Base-by-base conservation (phyloP, 2,888 invertebrate genomes). In the Ceriagrion tenellum region DNA sequence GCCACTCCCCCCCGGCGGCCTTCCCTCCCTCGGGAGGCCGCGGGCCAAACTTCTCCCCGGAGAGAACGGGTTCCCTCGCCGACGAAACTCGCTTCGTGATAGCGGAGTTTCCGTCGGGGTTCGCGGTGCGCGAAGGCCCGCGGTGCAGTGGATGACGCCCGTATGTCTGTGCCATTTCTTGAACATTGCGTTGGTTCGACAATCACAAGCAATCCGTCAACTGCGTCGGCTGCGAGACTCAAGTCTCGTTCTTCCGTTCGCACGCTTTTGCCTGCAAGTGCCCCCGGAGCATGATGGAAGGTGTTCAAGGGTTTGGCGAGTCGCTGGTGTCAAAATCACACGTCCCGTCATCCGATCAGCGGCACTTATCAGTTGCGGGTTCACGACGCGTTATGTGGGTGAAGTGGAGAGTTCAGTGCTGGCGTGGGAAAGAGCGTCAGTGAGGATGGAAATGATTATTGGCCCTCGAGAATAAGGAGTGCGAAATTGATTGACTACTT, bases 61-160 rank as follows among this genome's bases (percentile, higher is more conserved):
- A 47, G 93, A 93, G 93, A 93, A 93, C 69, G 93, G 93, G 93
- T 93, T 93, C 93, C 93, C 18, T 74, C 35, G 93, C 63, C 69
- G 69, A 59, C 47, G 69, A 69, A 13, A 16, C 35, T 18, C 6
- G 35, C 30, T 35, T 59, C 81, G 81, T 81, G 81, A 81, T 30
- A 81, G 35, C 81, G 81, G 81, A 81, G 81, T 81, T 16, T 59
- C 59, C 20, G 0, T 16, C 4, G 81, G 12, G 81, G 23, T 20
- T 69, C 81, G 81, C 35, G 3, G 30, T 18, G 4, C 59, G 81
- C 81, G 35, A 18, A 30, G 16, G 30, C 13, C 69, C 35, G 6
- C 40, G 35, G 63, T 59, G 47, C 12, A 20, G 88, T 35, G 88
- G 88, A 88, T n/a, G 47, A 55, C 40, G 59, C 91, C 55, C 20